These are phyloP conservation scores for Austrofundulus limnaeus DNA, from an alignment of 2,113 vertebrate species.

Conservation along the genomic window DNA sequence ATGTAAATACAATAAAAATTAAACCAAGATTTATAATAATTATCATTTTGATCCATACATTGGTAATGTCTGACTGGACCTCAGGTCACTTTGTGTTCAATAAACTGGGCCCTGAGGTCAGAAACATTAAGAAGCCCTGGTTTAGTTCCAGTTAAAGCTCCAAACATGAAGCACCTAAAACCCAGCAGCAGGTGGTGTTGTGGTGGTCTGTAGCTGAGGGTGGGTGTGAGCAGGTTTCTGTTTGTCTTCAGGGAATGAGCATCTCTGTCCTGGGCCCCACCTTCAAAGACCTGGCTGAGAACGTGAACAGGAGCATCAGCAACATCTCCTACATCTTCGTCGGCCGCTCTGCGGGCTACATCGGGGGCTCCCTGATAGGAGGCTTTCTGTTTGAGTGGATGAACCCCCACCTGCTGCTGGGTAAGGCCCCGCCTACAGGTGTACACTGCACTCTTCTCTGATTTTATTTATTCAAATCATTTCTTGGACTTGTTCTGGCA, in stretches of 20 bases:
- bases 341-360: conserved; percentile 87
- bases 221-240: too few species aligned
- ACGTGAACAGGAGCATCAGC: conserved; percentile 86
- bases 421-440: conserved; percentile 67
- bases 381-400: conserved; percentile 86
- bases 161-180: too few species aligned
- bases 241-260: conserved; percentile 84
- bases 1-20: too few species aligned
- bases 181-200: too few species aligned
- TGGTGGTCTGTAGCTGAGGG: not conserved
- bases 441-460: not conserved
- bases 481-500: conserved; percentile 18
- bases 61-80: too few species aligned
- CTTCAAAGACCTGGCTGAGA: conserved; percentile 86
- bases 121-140: too few species aligned
- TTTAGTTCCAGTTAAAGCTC: too few species aligned
- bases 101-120: too few species aligned
- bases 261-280: conserved; percentile 91
- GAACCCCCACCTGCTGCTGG: conserved; percentile 86
- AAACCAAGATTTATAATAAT: too few species aligned
- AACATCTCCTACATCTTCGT: conserved; percentile 91
- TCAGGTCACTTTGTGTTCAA: too few species aligned
- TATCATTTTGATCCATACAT: too few species aligned
- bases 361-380: conserved; percentile 87
- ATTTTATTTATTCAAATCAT: not conserved